Evolutionary conservation across 2,888 invertebrate genomes (phyloP).

Genomic region (Tinea pellionella): DNA sequence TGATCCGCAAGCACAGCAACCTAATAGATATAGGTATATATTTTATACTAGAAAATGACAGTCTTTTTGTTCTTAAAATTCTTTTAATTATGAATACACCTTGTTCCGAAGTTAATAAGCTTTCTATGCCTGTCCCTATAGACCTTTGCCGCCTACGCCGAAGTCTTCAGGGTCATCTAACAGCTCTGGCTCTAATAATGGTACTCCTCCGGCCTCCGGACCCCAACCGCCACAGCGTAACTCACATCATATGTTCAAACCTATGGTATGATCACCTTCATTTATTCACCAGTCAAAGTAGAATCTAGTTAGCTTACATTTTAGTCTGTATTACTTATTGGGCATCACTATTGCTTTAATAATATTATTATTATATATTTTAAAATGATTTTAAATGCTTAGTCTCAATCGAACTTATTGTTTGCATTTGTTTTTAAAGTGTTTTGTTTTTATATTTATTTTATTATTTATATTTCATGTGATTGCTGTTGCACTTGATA

Average conservation of each 20-base stretch:
- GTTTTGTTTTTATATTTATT: constrained; percentile 40
- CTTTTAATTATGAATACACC: too few species aligned
- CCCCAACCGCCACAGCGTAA: constrained; percentile 82
- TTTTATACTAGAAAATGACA: constrained; percentile 13
- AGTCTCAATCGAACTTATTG: too few species aligned
- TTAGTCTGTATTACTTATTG: constrained; percentile 18
- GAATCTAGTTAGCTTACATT: constrained; percentile 18
- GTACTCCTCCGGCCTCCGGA: constrained; percentile 62
- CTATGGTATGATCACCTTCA: constrained; percentile 74
- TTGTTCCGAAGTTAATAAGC: too few species aligned
- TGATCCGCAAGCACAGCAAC: constrained; percentile 83
- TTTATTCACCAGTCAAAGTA: constrained; percentile 14
- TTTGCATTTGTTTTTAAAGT: too few species aligned
- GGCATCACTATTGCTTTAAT: constrained; percentile 3
- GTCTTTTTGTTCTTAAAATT: background rate
- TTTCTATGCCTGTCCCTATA: constrained; percentile 25
- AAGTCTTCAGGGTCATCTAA: constrained; percentile 73
- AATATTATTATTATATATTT: too few species aligned
- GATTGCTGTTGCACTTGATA: constrained; percentile 64
- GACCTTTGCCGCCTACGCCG: constrained; percentile 88
- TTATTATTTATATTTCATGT: constrained; percentile 33
- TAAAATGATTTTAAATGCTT: too few species aligned
- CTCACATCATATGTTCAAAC: constrained; percentile 87
- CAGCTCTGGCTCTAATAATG: constrained; percentile 68
- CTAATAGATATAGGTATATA: constrained; percentile 70